Base-by-base conservation (phyloP, 2,888 invertebrate species). In the Luperina testacea region DNA sequence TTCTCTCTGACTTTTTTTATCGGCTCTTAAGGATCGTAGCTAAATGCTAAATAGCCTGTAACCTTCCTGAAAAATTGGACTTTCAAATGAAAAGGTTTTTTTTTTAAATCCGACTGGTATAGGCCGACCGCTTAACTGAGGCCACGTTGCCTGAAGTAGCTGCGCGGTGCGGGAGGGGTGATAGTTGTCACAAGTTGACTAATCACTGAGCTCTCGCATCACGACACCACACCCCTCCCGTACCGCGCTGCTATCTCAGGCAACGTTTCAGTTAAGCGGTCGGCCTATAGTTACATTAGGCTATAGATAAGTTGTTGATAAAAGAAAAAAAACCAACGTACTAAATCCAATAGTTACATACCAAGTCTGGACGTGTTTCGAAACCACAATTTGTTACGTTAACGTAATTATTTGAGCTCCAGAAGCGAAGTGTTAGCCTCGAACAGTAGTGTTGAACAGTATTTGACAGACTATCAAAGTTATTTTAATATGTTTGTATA, bases 401-500 rank as follows among this genome's bases (percentile, higher is more conserved):
- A 48, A 53, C 13, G 15, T 32, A 59, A 72, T 68, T 64, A 61
- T 64, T 59, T 20, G 9, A 48, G 8, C n/a, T 9, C 48, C 3
- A 32, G n/a, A 63, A 61, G 13, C 20, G 38, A 68, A 68, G 68
- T 51, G 9, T 48, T n/a, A 53, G 17, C 45, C 69, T 20, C 38
- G 9, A 48, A n/a, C 27, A 38, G 32, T 32, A 32, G 32, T 32
- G 32, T 32, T 20, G 63, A 65, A 42, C 42, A 38, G 63, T 63
- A 17, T 61, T 72, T 57, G 45, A 38, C 2, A 11, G 2, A 11
- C 45, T 76, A 32, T 7, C 42, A 65, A 57, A 48, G 24, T 27
- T 13, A 48, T 48, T 65, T 32, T 64, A 65, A 45, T 67, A 20
- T 68, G 64, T 81, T 77, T 63, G 61, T 84, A 73, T 84, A 84